Conservation (phyloP, 2,888 invertebrate species). For the Gerris lacustris region DNA sequence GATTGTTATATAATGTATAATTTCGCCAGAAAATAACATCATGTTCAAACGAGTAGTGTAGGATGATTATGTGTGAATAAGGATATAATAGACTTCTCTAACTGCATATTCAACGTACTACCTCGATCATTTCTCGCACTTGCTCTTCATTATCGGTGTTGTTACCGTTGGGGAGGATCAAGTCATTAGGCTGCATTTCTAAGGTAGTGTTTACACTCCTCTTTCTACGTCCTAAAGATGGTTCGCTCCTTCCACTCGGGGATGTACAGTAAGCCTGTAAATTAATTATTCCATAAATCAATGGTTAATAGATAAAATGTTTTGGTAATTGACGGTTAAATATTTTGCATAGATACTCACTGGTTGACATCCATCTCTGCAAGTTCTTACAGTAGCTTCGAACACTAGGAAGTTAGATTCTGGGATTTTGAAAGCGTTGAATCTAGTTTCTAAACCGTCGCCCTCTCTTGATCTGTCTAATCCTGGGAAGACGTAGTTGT, state of each 20-base stretch:
- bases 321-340: no score
- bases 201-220: constrained; percentile 40
- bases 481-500: constrained; percentile 83
- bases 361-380: constrained; percentile 79
- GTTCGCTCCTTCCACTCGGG: constrained; percentile 64
- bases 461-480: constrained; percentile 72
- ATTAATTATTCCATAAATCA: constrained; percentile 11
- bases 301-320: not conserved
- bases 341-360: constrained; percentile 37
- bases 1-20: no score
- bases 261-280: constrained; percentile 66
- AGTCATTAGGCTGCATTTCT: constrained; percentile 32
- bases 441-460: constrained; percentile 77
- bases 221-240: constrained; percentile 64
- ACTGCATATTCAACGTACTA: constrained; percentile 33
- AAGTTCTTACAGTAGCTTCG: constrained; percentile 80
- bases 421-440: constrained; percentile 88
- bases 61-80: no score
- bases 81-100: no score
- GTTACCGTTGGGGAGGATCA: constrained; percentile 17
- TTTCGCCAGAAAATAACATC: no score
- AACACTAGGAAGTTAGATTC: constrained; percentile 88
- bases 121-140: constrained; percentile 81
- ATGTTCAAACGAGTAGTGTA: no score
- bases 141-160: constrained; percentile 49